These are phyloP conservation scores for Mystacornis crossleyi DNA, from an alignment of 2,113 vertebrate species.

Conservation along the genomic window DNA sequence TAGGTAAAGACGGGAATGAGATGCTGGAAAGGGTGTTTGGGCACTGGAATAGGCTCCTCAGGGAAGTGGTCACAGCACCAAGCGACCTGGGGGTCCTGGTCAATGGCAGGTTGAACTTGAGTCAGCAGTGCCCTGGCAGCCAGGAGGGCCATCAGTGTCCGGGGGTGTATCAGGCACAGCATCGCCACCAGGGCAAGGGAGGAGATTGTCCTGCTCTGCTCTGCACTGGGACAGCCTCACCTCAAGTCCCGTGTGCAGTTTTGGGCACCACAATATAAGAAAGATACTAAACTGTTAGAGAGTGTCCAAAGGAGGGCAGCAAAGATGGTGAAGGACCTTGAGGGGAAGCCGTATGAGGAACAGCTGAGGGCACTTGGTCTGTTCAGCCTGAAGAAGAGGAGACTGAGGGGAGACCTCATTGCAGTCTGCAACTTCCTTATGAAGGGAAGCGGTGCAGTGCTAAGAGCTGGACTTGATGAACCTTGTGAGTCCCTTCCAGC, in stretches of 20 bases:
- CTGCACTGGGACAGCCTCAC: background rate
- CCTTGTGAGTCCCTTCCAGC: background rate
- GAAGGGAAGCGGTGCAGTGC: too few relatives aligned
- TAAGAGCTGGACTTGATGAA: background rate
- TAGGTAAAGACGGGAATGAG: background rate
- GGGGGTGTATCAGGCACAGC: background rate
- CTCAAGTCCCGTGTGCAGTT: background rate
- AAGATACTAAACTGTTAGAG: background rate
- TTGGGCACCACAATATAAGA: background rate
- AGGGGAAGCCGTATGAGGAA: background rate
- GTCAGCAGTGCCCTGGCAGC: background rate
- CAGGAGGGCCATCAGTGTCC: background rate
- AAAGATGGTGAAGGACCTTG: background rate
- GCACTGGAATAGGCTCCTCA: background rate
- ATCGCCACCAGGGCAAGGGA: background rate
- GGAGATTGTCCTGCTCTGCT: background rate
- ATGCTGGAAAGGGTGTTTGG: background rate
- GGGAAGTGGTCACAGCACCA: background rate
- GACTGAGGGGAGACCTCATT: background rate
- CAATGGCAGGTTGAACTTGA: fast-evolving
- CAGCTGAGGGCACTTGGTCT: background rate
- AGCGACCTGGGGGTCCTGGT: background rate
- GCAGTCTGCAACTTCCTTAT: background rate
- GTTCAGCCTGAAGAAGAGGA: background rate
- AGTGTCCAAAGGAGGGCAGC: background rate